These are phyloP conservation scores for Synanthedon tipuliformis DNA, from an alignment of 2,888 invertebrate species.

Conservation along the genomic window DNA sequence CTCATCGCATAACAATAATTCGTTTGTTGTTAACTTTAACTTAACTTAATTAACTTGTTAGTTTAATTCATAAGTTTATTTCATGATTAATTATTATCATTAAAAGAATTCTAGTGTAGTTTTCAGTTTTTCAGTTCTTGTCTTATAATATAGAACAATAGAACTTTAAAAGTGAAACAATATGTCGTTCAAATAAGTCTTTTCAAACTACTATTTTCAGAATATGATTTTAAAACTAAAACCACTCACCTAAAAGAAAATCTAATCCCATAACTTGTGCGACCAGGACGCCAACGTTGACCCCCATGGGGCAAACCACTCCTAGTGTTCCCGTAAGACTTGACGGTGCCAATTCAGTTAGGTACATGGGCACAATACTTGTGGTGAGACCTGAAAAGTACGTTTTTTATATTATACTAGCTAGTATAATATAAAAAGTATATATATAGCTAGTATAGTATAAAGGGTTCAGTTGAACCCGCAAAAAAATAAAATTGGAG, in stretches of 20 bases:
- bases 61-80: too few relatives aligned
- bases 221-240: not conserved
- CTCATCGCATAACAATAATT: too few relatives aligned
- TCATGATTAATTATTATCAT: too few relatives aligned
- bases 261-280: constrained; percentile 79
- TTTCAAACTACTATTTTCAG: not conserved
- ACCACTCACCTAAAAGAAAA: constrained; percentile 70
- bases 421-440: too few relatives aligned
- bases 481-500: too few relatives aligned
- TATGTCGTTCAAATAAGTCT: not conserved
- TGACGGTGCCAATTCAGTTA: constrained; percentile 87
- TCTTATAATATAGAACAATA: not conserved
- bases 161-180: not conserved
- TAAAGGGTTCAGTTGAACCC: too few relatives aligned
- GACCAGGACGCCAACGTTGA: constrained; percentile 80
- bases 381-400: constrained; percentile 79
- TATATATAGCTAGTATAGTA: too few relatives aligned
- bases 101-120: too few relatives aligned
- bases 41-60: too few relatives aligned
- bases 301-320: constrained; percentile 84
- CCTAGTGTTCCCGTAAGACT: constrained; percentile 86
- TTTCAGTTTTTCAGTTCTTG: too few relatives aligned
- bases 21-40: too few relatives aligned
- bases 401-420: too few relatives aligned
- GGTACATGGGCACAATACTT: constrained; percentile 89